Percentiles rank a stretch among this genome's conserved stretches.
These are phyloP conservation scores for Platypus cylindrus DNA, from an alignment of 2,888 invertebrate species.

Conservation along the genomic window DNA sequence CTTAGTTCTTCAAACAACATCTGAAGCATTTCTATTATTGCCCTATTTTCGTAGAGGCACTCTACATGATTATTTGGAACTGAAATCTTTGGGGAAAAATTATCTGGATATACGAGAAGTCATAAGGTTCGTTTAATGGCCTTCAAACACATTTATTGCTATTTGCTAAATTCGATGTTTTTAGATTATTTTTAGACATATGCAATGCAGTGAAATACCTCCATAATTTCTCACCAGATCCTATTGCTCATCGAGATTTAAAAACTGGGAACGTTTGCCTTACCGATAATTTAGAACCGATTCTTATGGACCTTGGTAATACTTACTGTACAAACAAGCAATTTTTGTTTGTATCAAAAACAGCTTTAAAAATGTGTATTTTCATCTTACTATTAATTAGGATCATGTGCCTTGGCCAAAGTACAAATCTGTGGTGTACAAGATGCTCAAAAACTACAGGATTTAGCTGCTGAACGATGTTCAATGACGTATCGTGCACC, in stretches of 20 bases:
- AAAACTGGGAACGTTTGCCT: slow-evolving; percentile 78
- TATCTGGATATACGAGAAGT: slow-evolving; percentile 52
- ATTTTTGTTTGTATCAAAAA: background rate
- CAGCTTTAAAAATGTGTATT: background rate
- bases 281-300: slow-evolving; percentile 53
- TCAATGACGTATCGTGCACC: slow-evolving; percentile 83
- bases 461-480: slow-evolving; percentile 70
- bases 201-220: slow-evolving; percentile 63
- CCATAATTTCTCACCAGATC: slow-evolving; percentile 58
- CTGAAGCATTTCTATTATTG: slow-evolving; percentile 59
- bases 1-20: slow-evolving; percentile 53
- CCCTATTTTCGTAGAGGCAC: slow-evolving; percentile 72
- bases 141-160: background rate
- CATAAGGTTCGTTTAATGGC: slow-evolving; percentile 29
- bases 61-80: slow-evolving; percentile 53
- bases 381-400: slow-evolving; percentile 26
- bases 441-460: slow-evolving; percentile 60
- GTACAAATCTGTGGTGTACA: slow-evolving; percentile 52
- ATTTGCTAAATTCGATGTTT: slow-evolving; percentile 4
- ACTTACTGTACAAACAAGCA: background rate
- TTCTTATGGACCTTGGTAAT: slow-evolving; percentile 71
- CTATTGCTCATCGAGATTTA: slow-evolving; percentile 71
- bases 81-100: slow-evolving; percentile 43
- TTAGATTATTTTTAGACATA: slow-evolving; percentile 52
- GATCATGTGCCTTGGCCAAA: slow-evolving; percentile 52